phyloP scores from a whole-genome alignment of 1,140 invertebrate species.

The Pantala flavescens region DNA sequence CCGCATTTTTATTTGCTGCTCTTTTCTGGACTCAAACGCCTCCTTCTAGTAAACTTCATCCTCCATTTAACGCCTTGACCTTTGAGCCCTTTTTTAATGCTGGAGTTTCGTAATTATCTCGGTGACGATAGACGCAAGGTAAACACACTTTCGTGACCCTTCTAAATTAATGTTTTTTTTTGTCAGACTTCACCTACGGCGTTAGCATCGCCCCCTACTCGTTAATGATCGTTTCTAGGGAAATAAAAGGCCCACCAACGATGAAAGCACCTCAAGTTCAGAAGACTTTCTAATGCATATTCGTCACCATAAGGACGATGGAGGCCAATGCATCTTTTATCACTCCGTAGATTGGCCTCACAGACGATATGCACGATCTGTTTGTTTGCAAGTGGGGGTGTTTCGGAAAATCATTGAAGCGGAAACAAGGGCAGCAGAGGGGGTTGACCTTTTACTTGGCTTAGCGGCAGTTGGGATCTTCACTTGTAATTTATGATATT shows the following conservation, averaged over 20 bases:
- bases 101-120: background rate
- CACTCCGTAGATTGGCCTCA: no score
- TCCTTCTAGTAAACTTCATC: no score
- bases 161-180: background rate
- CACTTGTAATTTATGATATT: no score
- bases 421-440: background rate
- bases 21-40: no score
- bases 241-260: background rate
- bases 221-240: background rate
- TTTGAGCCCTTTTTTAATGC: background rate
- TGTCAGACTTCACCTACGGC: background rate
- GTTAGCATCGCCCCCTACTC: background rate
- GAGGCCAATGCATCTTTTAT: no score
- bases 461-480: no score
- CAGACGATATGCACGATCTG: background rate
- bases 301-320: no score
- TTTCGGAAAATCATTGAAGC: background rate
- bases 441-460: background rate
- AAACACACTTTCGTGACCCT: background rate
- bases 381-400: background rate
- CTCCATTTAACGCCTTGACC: background rate
- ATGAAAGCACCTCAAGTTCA: no score
- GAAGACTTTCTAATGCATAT: no score
- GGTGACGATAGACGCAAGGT: background rate
- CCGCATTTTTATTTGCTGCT: no score